Base-by-base conservation (phyloP, 2,797 vertebrate genomes). In the Sciurus carolinensis region DNA sequence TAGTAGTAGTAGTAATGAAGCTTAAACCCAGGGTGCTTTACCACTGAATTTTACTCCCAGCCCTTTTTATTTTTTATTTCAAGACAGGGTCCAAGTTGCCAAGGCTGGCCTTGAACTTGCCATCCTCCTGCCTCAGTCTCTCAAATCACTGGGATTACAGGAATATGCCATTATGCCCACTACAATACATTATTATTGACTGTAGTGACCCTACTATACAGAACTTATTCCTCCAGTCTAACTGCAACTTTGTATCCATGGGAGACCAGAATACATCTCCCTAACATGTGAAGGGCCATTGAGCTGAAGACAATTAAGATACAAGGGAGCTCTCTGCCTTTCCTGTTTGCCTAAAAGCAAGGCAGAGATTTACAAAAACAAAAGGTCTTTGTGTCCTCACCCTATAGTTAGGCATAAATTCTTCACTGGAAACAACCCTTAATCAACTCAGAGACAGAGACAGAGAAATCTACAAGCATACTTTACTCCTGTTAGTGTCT, bases 381-480 rank as follows among this genome's bases (percentile, higher is more conserved):
- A n/a, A 73, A 39, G 30, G 10, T 88, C 36, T 88, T 12, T 76
- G 22, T 75, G 1, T 67, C 36, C 47, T 82, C 44, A 5, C 67
- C 11, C 71, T 88, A 33, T 28, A 88, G 4, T 64, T 9, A 76
- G 50, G 64, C 28, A 17, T 44, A 69, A 57, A 54, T 84, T 79
- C 17, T 94, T 24, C 52, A 47, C 20, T n/a, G 8, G 50, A 76
- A 82, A 69, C 9, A 69, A 44, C 22, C 42, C 20, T 59, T 84
- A 18, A 69, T 54, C 28, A 84, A 26, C 47, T 89, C 52, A 83
- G 67, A 94, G 28, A 24, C 39, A 92, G 82, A 94, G 36, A 18
- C n/a, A 87, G 67, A 93, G 39, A 39, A 93, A 72, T 80, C 52
- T 87, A n/a, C 7, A 24, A 87, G 69, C 22, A 82, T 17, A 84